phyloP scores from a whole-genome alignment of 35 echinoderm and acorn worm genomes.

The Antedon bifida region DNA sequence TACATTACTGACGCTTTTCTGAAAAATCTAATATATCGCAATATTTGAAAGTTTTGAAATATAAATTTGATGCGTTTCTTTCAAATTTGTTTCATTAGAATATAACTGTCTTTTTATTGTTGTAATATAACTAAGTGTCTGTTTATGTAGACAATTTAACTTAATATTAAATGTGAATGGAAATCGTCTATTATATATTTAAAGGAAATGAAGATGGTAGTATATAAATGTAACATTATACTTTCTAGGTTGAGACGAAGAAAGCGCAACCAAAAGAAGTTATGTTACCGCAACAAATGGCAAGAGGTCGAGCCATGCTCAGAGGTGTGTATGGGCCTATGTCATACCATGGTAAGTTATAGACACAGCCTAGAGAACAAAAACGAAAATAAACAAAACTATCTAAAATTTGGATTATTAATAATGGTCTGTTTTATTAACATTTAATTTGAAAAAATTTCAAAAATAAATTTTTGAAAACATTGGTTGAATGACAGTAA shows the following conservation, averaged over 20 bases:
- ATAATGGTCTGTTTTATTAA: neutral
- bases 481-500: neutral
- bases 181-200: too few species aligned
- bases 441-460: neutral
- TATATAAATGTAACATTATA: neutral
- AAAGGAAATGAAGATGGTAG: too few species aligned
- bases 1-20: neutral
- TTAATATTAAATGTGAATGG: too few species aligned
- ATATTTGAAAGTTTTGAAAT: neutral
- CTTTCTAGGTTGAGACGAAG: conserved; percentile 63
- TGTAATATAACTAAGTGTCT: too few species aligned
- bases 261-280: conserved; percentile 97
- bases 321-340: conserved; percentile 56
- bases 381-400: neutral
- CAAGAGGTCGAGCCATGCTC: conserved; percentile 58
- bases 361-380: neutral
- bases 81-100: neutral
- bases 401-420: too few species aligned
- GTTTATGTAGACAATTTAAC: too few species aligned
- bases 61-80: neutral
- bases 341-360: neutral
- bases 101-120: neutral
- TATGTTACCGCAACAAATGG: conserved; percentile 70
- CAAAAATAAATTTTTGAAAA: neutral
- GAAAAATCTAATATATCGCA: neutral